Percentiles rank a stretch among this genome's conserved stretches.
Conservation (phyloP, 2,797 vertebrate species). For the Morus bassanus region DNA sequence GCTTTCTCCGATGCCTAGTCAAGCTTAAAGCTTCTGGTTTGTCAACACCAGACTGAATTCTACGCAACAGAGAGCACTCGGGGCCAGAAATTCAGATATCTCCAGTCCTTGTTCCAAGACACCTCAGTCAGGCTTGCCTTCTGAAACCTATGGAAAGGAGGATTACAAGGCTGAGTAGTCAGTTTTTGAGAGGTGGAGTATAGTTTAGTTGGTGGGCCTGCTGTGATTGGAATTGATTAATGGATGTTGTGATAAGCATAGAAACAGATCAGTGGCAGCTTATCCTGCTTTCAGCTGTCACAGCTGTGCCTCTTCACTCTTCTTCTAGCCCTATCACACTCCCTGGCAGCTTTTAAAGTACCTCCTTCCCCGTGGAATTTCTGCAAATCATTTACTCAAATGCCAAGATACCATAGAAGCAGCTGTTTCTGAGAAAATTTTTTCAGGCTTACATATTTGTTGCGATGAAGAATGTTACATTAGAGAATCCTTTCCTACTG, state of each 20-base stretch:
- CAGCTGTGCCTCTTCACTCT: constrained; percentile 72
- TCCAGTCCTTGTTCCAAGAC: neutral
- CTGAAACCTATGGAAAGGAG: neutral
- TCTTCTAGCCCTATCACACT: constrained; percentile 47
- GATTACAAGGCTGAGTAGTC: constrained; percentile 56
- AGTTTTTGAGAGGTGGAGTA: constrained; percentile 53
- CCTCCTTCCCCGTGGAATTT: constrained; percentile 71
- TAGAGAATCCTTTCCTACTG: neutral
- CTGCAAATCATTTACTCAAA: constrained; percentile 66
- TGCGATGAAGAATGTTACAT: constrained; percentile 12
- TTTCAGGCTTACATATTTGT: constrained; percentile 16
- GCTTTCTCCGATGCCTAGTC: neutral
- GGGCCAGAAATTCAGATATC: neutral
- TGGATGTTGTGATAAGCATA: constrained; percentile 70
- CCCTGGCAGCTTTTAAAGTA: constrained; percentile 57
- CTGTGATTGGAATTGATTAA: constrained; percentile 72
- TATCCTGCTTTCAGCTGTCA: constrained; percentile 73
- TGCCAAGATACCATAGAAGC: constrained; percentile 63
- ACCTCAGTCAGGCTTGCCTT: fast-evolving
- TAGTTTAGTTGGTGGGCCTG: constrained; percentile 56
- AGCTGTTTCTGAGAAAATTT: constrained; percentile 60
- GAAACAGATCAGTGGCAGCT: constrained; percentile 66
- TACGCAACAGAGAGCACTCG: neutral
- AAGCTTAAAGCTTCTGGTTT: neutral
- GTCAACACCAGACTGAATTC: neutral